phyloP scores from a whole-genome alignment of 37 sponge, comb jelly and placozoan species.

The Ephydatia muelleri region DNA sequence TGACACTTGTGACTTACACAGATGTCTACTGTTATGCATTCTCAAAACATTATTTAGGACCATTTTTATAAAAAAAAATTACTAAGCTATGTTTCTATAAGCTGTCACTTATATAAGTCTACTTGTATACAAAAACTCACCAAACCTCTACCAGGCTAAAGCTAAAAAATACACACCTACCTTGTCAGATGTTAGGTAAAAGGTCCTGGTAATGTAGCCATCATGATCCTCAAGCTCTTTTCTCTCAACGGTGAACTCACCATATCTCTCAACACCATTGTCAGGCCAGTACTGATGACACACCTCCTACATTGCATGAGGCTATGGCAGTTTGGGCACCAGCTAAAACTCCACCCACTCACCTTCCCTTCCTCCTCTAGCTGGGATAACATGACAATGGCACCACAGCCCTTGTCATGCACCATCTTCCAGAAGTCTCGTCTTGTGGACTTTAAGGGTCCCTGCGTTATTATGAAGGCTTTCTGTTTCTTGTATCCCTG shows the following conservation, averaged over 20 bases:
- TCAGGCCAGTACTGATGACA: conserved; percentile 56
- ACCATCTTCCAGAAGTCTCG: conserved; percentile 49
- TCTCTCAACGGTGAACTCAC: conserved; percentile 23
- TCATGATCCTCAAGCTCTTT: conserved; percentile 19
- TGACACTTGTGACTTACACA: too few relatives aligned
- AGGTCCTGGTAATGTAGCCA: conserved; percentile 23
- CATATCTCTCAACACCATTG: conserved; percentile 24
- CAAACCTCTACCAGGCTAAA: neutral
- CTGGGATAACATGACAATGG: conserved; percentile 8
- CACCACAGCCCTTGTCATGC: conserved; percentile 1
- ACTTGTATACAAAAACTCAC: neutral
- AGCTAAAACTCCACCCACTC: neutral
- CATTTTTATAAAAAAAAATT: too few relatives aligned
- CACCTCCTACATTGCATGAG: neutral
- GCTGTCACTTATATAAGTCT: neutral
- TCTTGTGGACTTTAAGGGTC: conserved; percentile 19
- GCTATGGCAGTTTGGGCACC: neutral
- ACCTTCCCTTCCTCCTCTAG: conserved; percentile 16
- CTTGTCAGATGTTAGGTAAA: conserved; percentile 36
- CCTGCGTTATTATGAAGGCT: conserved; percentile 31
- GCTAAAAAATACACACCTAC: conserved; percentile 4
- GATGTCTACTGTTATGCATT: too few relatives aligned
- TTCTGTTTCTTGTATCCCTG: conserved; percentile 37
- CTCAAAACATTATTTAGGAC: too few relatives aligned
- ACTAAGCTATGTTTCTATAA: too few relatives aligned